These are phyloP conservation scores for Myathropa florea DNA, from an alignment of 2,888 invertebrate species.

Conservation along the genomic window DNA sequence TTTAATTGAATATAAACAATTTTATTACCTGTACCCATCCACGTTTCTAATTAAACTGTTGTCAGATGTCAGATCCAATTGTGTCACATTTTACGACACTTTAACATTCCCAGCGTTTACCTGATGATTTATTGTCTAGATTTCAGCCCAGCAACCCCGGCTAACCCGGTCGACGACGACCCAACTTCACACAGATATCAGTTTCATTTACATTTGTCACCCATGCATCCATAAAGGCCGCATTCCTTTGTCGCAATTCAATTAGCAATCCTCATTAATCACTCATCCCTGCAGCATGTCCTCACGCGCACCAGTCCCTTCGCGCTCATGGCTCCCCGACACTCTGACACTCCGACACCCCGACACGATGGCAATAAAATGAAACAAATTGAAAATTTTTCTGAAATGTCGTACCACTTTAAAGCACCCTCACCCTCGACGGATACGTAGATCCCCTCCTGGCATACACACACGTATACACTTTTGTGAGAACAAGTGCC, in stretches of 20 bases:
- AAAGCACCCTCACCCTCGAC: slow-evolving; percentile 18
- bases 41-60: slow-evolving; percentile 27
- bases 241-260: slow-evolving; percentile 64
- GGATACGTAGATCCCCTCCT: not conserved
- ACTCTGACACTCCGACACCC: not conserved
- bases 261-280: slow-evolving; percentile 69
- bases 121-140: slow-evolving; percentile 34
- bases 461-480: not conserved
- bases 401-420: slow-evolving; percentile 36
- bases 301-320: not conserved
- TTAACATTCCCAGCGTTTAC: not conserved
- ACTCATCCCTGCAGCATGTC: slow-evolving; percentile 41
- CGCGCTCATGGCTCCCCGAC: too few relatives aligned
- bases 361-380: slow-evolving; percentile 48
- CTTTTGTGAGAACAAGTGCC: slow-evolving; percentile 33
- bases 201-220: slow-evolving; percentile 46
- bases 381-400: slow-evolving; percentile 58
- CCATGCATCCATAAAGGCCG: slow-evolving; percentile 12
- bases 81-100: slow-evolving; percentile 13
- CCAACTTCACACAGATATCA: slow-evolving; percentile 44
- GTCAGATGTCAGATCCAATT: not conserved
- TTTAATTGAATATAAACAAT: not conserved
- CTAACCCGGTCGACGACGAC: too few relatives aligned
- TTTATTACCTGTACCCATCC: not conserved
- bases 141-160: not conserved